Percentiles rank a stretch among this genome's conserved stretches.
Conservation (phyloP, 2,888 invertebrate genomes). For the Epistrophe grossulariae region DNA sequence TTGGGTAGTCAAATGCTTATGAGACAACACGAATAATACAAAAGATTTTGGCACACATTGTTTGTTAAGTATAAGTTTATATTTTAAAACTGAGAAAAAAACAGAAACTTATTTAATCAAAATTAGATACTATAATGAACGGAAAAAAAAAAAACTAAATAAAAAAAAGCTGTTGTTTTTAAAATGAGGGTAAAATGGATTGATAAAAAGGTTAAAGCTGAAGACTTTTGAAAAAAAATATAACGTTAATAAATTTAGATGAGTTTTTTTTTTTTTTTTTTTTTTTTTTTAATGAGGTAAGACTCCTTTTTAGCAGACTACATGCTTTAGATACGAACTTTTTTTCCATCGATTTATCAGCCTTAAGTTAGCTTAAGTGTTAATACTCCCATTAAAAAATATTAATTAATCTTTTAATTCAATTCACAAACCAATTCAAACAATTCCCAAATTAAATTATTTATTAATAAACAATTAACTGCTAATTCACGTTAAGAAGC, state of each 20-base stretch:
- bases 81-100: not conserved
- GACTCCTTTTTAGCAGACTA: not conserved
- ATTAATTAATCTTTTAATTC: too few relatives aligned
- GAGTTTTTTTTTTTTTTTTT: not conserved
- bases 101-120: not conserved
- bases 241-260: not conserved
- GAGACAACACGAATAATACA: constrained; percentile 47
- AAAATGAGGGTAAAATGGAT: not conserved
- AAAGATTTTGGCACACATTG: constrained; percentile 35
- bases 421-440: too few relatives aligned
- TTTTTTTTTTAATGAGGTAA: not conserved
- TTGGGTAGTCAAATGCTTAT: constrained; percentile 40
- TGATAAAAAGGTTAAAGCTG: not conserved
- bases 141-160: not conserved
- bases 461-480: too few relatives aligned
- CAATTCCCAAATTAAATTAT: too few relatives aligned
- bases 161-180: constrained; percentile 23
- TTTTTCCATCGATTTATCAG: too few relatives aligned
- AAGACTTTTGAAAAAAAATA: not conserved
- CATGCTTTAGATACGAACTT: not conserved
- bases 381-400: too few relatives aligned
- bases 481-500: too few relatives aligned
- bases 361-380: too few relatives aligned
- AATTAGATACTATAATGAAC: constrained; percentile 18
- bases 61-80: constrained; percentile 6